phyloP scores from a whole-genome alignment of 2,888 invertebrate genomes.

The Hecatera dysodea region DNA sequence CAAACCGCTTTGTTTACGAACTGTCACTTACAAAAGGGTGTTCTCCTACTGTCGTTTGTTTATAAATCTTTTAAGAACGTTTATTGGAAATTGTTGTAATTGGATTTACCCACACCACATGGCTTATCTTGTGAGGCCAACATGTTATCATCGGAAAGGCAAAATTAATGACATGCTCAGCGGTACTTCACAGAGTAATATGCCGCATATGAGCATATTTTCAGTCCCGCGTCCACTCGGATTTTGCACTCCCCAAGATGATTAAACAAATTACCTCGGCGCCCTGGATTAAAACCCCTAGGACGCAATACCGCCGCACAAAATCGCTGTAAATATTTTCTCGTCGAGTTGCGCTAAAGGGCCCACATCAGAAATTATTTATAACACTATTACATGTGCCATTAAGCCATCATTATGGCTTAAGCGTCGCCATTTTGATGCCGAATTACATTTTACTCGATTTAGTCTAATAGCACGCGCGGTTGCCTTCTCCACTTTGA shows the following conservation, averaged over 20 bases:
- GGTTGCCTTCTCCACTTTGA: slow-evolving; percentile 71
- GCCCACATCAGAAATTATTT: slow-evolving; percentile 73
- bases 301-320: slow-evolving; percentile 24
- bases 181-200: background rate
- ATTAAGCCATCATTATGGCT: slow-evolving; percentile 77
- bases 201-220: slow-evolving; percentile 19
- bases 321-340: slow-evolving; percentile 60
- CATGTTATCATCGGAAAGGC: background rate
- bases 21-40: slow-evolving; percentile 48
- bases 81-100: slow-evolving; percentile 18
- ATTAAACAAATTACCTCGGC: slow-evolving; percentile 64
- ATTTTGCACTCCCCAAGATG: slow-evolving; percentile 47
- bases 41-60: slow-evolving; percentile 16
- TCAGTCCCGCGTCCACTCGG: slow-evolving; percentile 20
- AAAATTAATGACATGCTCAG: slow-evolving; percentile 13
- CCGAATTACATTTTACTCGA: slow-evolving; percentile 79
- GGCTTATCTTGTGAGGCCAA: background rate
- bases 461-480: slow-evolving; percentile 78
- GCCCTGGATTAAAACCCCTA: slow-evolving; percentile 48
- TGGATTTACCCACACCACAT: background rate
- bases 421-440: slow-evolving; percentile 76
- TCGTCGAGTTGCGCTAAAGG: slow-evolving; percentile 40
- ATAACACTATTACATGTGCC: slow-evolving; percentile 80
- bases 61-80: slow-evolving; percentile 21
- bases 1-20: slow-evolving; percentile 58